These are phyloP conservation scores for Trichacis sp. DNA, from an alignment of 2,888 invertebrate genomes.

Conservation along the genomic window DNA sequence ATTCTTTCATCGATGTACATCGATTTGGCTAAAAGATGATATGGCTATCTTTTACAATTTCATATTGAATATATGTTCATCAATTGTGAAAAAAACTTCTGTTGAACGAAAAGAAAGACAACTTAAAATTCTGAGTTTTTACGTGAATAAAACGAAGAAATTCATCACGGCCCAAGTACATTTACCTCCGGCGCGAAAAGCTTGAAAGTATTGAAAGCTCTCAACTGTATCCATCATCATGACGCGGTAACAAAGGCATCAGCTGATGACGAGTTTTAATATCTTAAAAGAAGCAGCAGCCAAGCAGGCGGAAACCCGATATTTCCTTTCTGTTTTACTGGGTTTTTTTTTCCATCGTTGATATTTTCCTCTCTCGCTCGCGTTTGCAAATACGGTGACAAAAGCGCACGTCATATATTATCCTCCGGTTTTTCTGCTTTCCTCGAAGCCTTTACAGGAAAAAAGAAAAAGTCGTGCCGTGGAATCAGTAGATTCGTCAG, in stretches of 20 bases:
- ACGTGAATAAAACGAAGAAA: too few species aligned
- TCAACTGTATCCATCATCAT: conserved; percentile 43
- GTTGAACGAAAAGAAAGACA: too few species aligned
- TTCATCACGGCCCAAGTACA: neutral
- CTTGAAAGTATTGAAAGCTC: conserved; percentile 2
- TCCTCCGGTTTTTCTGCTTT: conserved; percentile 58
- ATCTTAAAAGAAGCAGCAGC: conserved; percentile 61
- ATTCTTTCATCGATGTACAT: too few species aligned
- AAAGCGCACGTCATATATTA: conserved; percentile 62
- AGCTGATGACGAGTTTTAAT: conserved; percentile 68
- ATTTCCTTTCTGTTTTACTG: conserved; percentile 12
- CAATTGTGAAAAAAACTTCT: too few species aligned
- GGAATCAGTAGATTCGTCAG: conserved; percentile 17
- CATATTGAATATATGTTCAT: too few species aligned
- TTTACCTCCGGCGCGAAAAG: too few species aligned
- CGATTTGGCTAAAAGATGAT: too few species aligned
- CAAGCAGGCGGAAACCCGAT: conserved; percentile 33
- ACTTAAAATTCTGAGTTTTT: too few species aligned
- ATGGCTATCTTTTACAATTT: too few species aligned
- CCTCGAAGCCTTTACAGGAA: conserved; percentile 46
- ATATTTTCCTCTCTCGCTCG: conserved; percentile 22
- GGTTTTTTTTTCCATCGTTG: conserved; percentile 11
- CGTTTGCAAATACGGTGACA: conserved; percentile 47
- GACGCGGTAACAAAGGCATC: conserved; percentile 61
- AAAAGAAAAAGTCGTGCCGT: conserved; percentile 43